Evolutionary conservation across 2,888 invertebrate genomes (phyloP).

Genomic region (Crocallis elinguaria): DNA sequence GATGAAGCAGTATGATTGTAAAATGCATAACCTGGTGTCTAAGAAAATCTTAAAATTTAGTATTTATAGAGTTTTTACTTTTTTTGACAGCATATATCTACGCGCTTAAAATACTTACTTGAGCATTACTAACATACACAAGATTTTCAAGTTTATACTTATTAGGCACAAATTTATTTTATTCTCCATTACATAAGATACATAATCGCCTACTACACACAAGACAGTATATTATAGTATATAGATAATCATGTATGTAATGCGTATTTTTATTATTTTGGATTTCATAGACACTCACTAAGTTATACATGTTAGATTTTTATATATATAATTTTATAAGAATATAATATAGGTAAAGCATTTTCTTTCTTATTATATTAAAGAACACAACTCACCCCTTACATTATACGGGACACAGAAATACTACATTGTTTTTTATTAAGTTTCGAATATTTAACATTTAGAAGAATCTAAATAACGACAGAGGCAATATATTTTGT

Average conservation of each 20-base stretch:
- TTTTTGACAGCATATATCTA: slow-evolving; percentile 77
- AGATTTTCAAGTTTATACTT: slow-evolving; percentile 65
- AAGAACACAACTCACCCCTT: slow-evolving; percentile 79
- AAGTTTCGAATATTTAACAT: slow-evolving; percentile 70
- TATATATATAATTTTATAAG: slow-evolving; percentile 83
- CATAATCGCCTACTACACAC: slow-evolving; percentile 71
- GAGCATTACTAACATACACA: slow-evolving; percentile 79
- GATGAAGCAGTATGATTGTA: slow-evolving; percentile 48
- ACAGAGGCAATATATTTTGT: slow-evolving; percentile 61
- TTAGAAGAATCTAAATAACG: slow-evolving; percentile 69
- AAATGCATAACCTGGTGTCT: slow-evolving; percentile 76
- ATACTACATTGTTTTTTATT: slow-evolving; percentile 66
- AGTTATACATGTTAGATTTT: slow-evolving; percentile 75
- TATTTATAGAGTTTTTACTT: slow-evolving; percentile 51
- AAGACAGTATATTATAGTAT: slow-evolving; percentile 52
- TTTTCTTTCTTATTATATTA: slow-evolving; percentile 72
- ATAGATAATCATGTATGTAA: slow-evolving; percentile 68
- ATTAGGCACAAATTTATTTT: slow-evolving; percentile 81
- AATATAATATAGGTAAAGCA: slow-evolving; percentile 84
- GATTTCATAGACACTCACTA: slow-evolving; percentile 81
- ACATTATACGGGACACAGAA: slow-evolving; percentile 72
- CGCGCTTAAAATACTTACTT: slow-evolving; percentile 75
- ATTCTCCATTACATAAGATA: slow-evolving; percentile 53
- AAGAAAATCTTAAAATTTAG: slow-evolving; percentile 61
- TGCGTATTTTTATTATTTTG: slow-evolving; percentile 58